Percentiles rank a stretch among this genome's conserved stretches.
Evolutionary conservation across 2,888 invertebrate genomes (phyloP).

Genomic region (Cryptophagus acutangulus): DNA sequence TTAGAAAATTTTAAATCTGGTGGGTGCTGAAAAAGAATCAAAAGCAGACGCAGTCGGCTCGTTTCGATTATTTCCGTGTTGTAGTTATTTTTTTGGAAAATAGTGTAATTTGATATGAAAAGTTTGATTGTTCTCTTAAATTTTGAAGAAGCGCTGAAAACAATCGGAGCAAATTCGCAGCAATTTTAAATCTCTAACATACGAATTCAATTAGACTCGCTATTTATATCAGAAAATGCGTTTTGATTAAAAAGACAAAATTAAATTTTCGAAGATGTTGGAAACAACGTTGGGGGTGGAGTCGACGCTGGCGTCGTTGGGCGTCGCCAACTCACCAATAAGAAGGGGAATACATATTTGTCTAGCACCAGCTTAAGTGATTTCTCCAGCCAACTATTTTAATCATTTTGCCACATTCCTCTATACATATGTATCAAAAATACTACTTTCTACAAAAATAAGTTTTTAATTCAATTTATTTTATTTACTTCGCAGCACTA

Average conservation of each 20-base stretch:
- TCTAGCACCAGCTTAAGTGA: conserved; percentile 21
- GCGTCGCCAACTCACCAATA: conserved; percentile 10
- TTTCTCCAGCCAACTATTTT: conserved; percentile 23
- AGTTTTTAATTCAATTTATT: background rate
- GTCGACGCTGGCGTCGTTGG: conserved; percentile 16
- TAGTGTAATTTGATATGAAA: conserved; percentile 27
- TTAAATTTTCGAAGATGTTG: conserved; percentile 12
- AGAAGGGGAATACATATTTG: conserved; percentile 23
- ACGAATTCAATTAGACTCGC: background rate
- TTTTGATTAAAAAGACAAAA: background rate
- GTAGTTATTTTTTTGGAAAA: conserved; percentile 33
- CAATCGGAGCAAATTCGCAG: too few species aligned
- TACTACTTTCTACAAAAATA: background rate
- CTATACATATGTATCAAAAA: conserved; percentile 1
- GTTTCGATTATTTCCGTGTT: conserved; percentile 39
- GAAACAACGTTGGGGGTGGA: conserved; percentile 27
- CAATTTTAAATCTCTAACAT: background rate
- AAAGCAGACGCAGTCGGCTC: conserved; percentile 33
- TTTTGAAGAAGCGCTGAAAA: too few species aligned
- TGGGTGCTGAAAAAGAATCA: conserved; percentile 40
- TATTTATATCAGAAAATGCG: background rate
- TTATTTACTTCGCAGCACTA: background rate
- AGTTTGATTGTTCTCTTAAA: conserved; percentile 4
- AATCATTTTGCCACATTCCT: conserved; percentile 15
- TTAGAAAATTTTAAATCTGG: conserved; percentile 38